Conservation (phyloP, 2,888 invertebrate species). For the Drosophila mayaguana region DNA sequence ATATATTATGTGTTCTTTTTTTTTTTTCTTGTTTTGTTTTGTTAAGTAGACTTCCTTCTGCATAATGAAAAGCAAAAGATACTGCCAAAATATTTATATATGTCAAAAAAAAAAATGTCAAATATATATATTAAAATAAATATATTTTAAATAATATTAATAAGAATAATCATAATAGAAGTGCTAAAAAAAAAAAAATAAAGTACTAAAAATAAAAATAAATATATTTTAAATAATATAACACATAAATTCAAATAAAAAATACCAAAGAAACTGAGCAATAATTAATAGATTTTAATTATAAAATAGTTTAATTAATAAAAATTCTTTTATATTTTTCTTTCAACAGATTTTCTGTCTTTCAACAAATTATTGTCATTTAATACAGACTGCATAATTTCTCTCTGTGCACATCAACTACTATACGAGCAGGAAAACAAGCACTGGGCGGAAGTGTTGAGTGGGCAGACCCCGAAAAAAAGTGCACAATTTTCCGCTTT, state of each 20-base stretch:
- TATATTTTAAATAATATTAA: too few relatives aligned
- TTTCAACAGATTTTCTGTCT: background rate
- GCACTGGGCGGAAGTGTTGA: conserved; percentile 3
- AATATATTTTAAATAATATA: too few relatives aligned
- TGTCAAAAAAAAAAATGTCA: too few relatives aligned
- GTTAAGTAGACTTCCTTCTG: background rate
- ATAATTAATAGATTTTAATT: too few relatives aligned
- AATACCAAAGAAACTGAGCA: too few relatives aligned
- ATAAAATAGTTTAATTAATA: too few relatives aligned
- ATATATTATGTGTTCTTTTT: conserved; percentile 24
- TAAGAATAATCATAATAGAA: too few relatives aligned
- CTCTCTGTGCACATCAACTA: conserved; percentile 30
- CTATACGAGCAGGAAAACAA: conserved; percentile 5
- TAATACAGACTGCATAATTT: background rate
- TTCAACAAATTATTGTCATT: background rate
- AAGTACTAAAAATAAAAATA: too few relatives aligned
- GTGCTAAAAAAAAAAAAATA: too few relatives aligned
- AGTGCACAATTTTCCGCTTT: conserved; percentile 69
- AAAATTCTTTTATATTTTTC: background rate
- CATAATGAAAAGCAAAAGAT: conserved; percentile 9
- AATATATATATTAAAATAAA: too few relatives aligned
- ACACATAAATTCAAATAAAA: too few relatives aligned
- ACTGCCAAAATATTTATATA: background rate
- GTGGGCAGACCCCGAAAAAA: conserved; percentile 35
- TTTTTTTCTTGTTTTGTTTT: background rate